Conservation (phyloP, 2,113 vertebrate genomes). For the Alouatta palliata region DNA sequence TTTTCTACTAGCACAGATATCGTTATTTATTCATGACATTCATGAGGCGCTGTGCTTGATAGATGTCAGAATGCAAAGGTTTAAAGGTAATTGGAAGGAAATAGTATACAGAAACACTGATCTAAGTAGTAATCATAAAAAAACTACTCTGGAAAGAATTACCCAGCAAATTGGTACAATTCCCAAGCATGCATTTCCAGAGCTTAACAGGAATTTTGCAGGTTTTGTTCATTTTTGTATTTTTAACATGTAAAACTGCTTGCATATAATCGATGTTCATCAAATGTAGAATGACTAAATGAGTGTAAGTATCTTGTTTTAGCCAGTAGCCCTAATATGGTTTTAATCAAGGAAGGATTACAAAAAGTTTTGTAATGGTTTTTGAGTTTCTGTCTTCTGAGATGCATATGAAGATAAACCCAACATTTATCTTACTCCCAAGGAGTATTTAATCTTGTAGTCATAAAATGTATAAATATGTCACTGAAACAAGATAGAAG, state of each 20-base stretch:
- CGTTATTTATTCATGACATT: not conserved
- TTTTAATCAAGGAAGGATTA: not conserved
- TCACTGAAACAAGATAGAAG: not conserved
- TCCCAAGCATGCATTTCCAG: not conserved
- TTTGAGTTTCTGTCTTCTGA: not conserved
- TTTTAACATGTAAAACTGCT: not conserved
- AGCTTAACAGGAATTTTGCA: not conserved
- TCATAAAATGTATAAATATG: not conserved
- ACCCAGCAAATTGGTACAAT: not conserved
- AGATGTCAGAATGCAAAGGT: not conserved
- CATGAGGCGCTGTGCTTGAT: not conserved
- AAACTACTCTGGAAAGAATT: not conserved
- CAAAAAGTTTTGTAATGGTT: not conserved
- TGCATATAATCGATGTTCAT: not conserved
- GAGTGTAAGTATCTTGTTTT: not conserved
- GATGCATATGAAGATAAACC: not conserved
- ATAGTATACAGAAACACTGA: not conserved
- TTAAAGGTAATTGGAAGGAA: not conserved
- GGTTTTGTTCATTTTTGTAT: not conserved
- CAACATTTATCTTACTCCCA: not conserved
- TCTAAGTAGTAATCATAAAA: not conserved
- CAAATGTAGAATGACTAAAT: not conserved
- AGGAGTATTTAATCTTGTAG: not conserved
- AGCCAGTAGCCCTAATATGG: not conserved
- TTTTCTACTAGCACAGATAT: not conserved